Evolutionary conservation across 2,797 vertebrate species (phyloP).

Genomic region (Sebastes reedi): DNA sequence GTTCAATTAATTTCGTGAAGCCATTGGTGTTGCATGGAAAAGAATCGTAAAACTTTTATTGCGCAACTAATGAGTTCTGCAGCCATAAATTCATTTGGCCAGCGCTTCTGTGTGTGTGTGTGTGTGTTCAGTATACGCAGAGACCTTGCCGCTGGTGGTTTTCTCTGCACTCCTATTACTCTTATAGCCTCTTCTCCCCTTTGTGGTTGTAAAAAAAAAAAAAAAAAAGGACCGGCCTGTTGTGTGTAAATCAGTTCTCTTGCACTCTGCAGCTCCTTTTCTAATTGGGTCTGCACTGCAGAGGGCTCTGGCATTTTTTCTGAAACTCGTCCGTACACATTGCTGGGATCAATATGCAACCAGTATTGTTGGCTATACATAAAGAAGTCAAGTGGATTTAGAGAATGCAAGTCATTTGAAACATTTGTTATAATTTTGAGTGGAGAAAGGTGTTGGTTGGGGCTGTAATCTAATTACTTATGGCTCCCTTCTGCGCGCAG

Average conservation of each 20-base stretch:
- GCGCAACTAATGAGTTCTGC: slow-evolving; percentile 83
- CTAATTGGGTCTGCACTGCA: slow-evolving; percentile 74
- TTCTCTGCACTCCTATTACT: slow-evolving; percentile 73
- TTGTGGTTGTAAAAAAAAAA: slow-evolving; percentile 73
- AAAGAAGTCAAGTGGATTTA: slow-evolving; percentile 54
- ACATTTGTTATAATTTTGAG: slow-evolving; percentile 26
- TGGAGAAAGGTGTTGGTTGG: neutral
- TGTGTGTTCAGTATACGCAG: slow-evolving; percentile 72
- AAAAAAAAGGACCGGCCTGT: slow-evolving; percentile 44
- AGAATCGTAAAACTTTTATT: slow-evolving; percentile 97
- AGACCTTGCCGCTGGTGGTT: slow-evolving; percentile 75
- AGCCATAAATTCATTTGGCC: slow-evolving; percentile 84
- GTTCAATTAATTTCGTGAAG: slow-evolving; percentile 90
- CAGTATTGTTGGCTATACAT: slow-evolving; percentile 16
- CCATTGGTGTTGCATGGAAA: slow-evolving; percentile 92
- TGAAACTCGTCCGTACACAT: slow-evolving; percentile 39
- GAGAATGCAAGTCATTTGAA: slow-evolving; percentile 26
- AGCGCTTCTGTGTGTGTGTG: slow-evolving; percentile 72
- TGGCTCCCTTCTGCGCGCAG: slow-evolving; percentile 29
- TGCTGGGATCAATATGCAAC: slow-evolving; percentile 53
- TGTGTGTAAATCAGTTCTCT: slow-evolving; percentile 76
- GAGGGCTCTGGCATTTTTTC: slow-evolving; percentile 47
- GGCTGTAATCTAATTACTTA: slow-evolving; percentile 45
- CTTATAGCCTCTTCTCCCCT: slow-evolving; percentile 73
- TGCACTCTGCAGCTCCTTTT: slow-evolving; percentile 65